Percentiles rank a stretch among this genome's conserved stretches.
These are phyloP conservation scores for Rhopalosiphum maidis DNA, from an alignment of 1,140 invertebrate species.

Conservation along the genomic window DNA sequence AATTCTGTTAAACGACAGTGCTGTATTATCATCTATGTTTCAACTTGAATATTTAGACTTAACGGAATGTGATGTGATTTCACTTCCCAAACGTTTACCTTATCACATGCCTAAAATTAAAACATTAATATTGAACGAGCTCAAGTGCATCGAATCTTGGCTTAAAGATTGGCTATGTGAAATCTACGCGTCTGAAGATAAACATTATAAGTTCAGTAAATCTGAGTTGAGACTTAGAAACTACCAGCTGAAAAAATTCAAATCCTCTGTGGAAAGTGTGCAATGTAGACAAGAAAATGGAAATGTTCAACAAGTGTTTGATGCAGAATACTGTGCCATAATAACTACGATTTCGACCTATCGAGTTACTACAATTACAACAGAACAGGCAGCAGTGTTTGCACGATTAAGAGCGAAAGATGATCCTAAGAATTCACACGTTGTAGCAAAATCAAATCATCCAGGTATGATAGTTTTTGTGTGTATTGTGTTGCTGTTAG, in stretches of 20 bases:
- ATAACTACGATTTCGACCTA: not conserved
- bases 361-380: not conserved
- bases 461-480: not conserved
- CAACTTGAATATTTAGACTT: conserved; percentile 49
- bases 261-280: not conserved
- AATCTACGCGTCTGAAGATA: not conserved
- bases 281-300: not conserved
- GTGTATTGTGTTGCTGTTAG: not conserved
- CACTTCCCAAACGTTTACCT: not conserved
- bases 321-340: not conserved
- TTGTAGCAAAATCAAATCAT: too few species aligned
- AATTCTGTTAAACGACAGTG: not conserved
- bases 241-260: too few species aligned
- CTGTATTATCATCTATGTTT: conserved; percentile 1
- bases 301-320: not conserved
- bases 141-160: conserved; percentile 9
- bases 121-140: not conserved
- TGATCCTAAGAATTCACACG: not conserved
- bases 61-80: not conserved
- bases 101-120: conserved; percentile 38
- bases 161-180: conserved; percentile 44
- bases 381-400: not conserved
- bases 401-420: conserved; percentile 6
- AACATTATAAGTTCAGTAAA: not conserved
- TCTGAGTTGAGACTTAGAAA: not conserved